A percentile compares a stretch with the other conserved stretches of the same genome.
These are phyloP conservation scores for Tortricodes alternella DNA, from an alignment of 2,888 invertebrate genomes.

Conservation along the genomic window DNA sequence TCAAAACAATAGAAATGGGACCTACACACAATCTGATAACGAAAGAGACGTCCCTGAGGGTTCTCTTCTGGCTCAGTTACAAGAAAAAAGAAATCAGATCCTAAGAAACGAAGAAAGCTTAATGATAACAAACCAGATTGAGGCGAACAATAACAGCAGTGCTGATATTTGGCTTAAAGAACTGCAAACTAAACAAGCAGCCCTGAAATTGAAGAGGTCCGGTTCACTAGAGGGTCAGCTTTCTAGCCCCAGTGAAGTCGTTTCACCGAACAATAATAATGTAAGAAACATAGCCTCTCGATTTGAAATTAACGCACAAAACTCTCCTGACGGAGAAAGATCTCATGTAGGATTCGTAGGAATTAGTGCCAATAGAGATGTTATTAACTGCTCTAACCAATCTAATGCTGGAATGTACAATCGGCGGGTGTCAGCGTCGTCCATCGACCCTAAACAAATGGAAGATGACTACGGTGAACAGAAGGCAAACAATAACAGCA, in stretches of 20 bases:
- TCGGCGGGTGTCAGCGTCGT: slow-evolving; percentile 68
- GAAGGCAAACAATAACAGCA: slow-evolving; percentile 56
- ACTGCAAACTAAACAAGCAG: slow-evolving; percentile 90
- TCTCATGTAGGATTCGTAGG: slow-evolving; percentile 70
- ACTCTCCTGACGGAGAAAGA: slow-evolving; percentile 59
- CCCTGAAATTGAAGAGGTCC: slow-evolving; percentile 67
- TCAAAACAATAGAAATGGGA: slow-evolving; percentile 47
- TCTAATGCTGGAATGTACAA: slow-evolving; percentile 62
- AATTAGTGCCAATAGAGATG: slow-evolving; percentile 74
- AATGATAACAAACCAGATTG: slow-evolving; percentile 55
- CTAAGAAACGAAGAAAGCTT: slow-evolving; percentile 69
- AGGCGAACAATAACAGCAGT: slow-evolving; percentile 49
- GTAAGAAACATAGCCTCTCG: slow-evolving; percentile 92
- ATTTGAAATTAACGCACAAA: slow-evolving; percentile 84
- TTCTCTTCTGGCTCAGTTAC: slow-evolving; percentile 84
- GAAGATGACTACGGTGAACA: slow-evolving; percentile 67
- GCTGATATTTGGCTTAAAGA: slow-evolving; percentile 89
- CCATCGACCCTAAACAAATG: slow-evolving; percentile 70
- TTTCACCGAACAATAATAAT: slow-evolving; percentile 59
- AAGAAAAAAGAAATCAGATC: slow-evolving; percentile 85
- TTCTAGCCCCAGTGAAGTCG: slow-evolving; percentile 53
- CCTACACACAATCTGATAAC: slow-evolving; percentile 52
- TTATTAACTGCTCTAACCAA: slow-evolving; percentile 69
- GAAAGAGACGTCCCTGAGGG: slow-evolving; percentile 63
- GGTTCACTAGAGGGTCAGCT: slow-evolving; percentile 67